A percentile compares a stretch with the other conserved stretches of the same genome.
These are phyloP conservation scores for Marronus borbonicus DNA, from an alignment of 2,888 invertebrate genomes.

Conservation along the genomic window DNA sequence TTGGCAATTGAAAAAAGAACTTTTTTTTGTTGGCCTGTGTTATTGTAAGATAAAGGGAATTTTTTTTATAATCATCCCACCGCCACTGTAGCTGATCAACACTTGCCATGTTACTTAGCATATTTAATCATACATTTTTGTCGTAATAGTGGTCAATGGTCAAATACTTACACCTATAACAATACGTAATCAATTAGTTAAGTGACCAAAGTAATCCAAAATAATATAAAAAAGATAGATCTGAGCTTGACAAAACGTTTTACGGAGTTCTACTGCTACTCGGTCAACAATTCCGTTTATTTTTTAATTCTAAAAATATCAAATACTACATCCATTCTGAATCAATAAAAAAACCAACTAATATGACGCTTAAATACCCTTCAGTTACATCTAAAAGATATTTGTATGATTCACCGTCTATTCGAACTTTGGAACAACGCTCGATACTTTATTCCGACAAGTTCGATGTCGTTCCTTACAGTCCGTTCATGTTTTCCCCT, in stretches of 20 bases:
- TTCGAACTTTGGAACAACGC: constrained; percentile 23
- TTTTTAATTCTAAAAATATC: not conserved
- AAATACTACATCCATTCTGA: not conserved
- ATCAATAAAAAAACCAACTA: not conserved
- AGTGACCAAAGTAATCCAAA: not conserved
- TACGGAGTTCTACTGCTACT: not conserved
- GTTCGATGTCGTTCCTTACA: not conserved
- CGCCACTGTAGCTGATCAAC: no score
- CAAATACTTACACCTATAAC: no score
- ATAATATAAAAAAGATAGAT: not conserved
- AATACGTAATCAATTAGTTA: no score
- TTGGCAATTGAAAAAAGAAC: no score
- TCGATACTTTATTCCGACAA: constrained; percentile 33
- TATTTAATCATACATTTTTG: no score
- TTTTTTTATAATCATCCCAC: no score
- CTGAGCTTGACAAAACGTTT: not conserved
- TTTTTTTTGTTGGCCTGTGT: no score
- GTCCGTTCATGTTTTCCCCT: constrained; percentile 5
- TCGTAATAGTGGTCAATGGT: no score
- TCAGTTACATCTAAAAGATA: not conserved
- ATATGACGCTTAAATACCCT: not conserved
- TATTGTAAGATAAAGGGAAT: no score
- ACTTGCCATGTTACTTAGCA: no score
- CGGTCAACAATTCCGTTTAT: not conserved
- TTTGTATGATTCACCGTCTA: constrained; percentile 15